Evolutionary conservation across 2,888 invertebrate genomes (phyloP).

Genomic region (Baccha elongata): DNA sequence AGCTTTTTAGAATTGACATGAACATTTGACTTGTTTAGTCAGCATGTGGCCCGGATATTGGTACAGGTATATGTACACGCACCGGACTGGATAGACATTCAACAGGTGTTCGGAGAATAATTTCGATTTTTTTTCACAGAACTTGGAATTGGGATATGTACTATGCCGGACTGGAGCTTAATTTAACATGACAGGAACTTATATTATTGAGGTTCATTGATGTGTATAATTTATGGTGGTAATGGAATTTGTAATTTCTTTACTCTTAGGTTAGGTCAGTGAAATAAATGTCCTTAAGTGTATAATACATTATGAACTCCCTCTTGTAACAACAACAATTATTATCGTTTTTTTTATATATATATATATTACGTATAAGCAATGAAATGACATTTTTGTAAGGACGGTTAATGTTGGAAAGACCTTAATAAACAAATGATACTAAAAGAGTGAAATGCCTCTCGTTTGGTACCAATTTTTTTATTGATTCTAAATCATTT

Average conservation of each 20-base stretch:
- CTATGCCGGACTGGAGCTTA: neutral
- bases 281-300: neutral
- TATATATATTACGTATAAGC: too few relatives aligned
- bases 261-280: neutral
- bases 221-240: slow-evolving; percentile 13
- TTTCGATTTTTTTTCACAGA: slow-evolving; percentile 6
- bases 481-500: too few relatives aligned
- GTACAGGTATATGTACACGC: neutral
- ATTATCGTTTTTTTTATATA: neutral
- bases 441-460: too few relatives aligned
- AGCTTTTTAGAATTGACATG: slow-evolving; percentile 8
- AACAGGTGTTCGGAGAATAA: slow-evolving; percentile 17
- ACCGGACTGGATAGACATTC: neutral
- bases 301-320: neutral
- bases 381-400: too few relatives aligned
- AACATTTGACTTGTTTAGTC: neutral
- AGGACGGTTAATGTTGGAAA: too few relatives aligned
- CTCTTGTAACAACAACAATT: neutral
- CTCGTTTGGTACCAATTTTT: too few relatives aligned
- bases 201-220: slow-evolving; percentile 10
- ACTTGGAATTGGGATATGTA: neutral
- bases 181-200: neutral
- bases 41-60: neutral
- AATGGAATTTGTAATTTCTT: slow-evolving; percentile 19
- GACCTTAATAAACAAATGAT: too few relatives aligned